These are phyloP conservation scores for Palaemon carinicauda DNA, from an alignment of 1,140 invertebrate genomes.

Conservation along the genomic window DNA sequence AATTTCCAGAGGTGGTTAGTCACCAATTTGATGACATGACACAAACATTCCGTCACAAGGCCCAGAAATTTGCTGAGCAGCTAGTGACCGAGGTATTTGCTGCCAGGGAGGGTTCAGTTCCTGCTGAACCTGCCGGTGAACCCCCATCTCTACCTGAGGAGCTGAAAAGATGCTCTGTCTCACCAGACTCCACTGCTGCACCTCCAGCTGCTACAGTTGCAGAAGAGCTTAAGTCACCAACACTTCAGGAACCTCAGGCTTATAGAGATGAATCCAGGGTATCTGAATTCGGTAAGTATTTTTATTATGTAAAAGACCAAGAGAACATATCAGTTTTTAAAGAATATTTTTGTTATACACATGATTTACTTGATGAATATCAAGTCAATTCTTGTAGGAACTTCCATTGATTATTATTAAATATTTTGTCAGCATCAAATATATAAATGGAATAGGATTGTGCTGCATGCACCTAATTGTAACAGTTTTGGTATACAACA, in stretches of 20 bases:
- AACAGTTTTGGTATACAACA: too few relatives aligned
- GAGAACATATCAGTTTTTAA: too few relatives aligned
- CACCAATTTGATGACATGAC: conserved; percentile 75
- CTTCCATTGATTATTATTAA: too few relatives aligned
- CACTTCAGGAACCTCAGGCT: conserved; percentile 71
- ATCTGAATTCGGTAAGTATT: conserved; percentile 75
- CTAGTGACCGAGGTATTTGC: conserved; percentile 67
- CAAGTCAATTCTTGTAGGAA: too few relatives aligned
- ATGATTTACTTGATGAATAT: too few relatives aligned
- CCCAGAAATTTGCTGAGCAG: conserved; percentile 75
- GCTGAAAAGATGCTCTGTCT: conserved; percentile 29
- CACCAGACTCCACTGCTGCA: conserved; percentile 62
- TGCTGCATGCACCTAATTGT: too few relatives aligned
- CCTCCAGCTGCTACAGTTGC: background rate
- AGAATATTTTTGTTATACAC: too few relatives aligned
- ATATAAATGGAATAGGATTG: too few relatives aligned
- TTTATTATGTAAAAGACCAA: background rate
- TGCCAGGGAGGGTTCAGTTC: conserved; percentile 56
- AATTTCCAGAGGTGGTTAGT: conserved; percentile 69
- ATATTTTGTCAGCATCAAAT: too few relatives aligned
- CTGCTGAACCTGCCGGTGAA: conserved; percentile 69
- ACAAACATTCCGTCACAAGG: conserved; percentile 75
- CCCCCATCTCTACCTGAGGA: conserved; percentile 60
- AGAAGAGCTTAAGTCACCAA: conserved; percentile 58
- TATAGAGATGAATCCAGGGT: conserved; percentile 76